Evolutionary conservation across 35 echinoderm and acorn worm genomes (phyloP).

Genomic region (Apostichopus parvimensis): DNA sequence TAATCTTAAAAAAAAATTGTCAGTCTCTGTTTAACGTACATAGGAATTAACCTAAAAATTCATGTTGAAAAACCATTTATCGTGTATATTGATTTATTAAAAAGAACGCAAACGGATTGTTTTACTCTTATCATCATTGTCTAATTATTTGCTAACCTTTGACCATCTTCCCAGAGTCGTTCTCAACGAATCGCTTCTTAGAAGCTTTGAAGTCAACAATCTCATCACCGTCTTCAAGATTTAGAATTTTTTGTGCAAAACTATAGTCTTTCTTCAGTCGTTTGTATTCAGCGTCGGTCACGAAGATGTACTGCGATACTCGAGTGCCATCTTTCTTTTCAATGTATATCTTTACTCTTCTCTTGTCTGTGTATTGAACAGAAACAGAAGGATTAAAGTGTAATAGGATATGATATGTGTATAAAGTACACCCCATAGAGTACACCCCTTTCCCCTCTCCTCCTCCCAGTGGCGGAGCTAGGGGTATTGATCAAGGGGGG

Average conservation of each 20-base stretch:
- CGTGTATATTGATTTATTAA: not conserved
- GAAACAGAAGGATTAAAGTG: too few relatives aligned
- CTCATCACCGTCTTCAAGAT: conserved; percentile 69
- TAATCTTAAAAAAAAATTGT: too few relatives aligned
- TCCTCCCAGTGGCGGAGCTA: too few relatives aligned
- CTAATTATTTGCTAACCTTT: conserved; percentile 60
- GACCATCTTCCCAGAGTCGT: conserved; percentile 66
- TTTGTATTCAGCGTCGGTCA: conserved; percentile 77
- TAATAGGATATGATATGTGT: too few relatives aligned
- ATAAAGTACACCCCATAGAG: too few relatives aligned
- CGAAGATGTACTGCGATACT: conserved; percentile 67
- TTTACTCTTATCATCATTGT: too few relatives aligned
- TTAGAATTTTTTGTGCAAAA: conserved; percentile 63
- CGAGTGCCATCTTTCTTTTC: conserved; percentile 66
- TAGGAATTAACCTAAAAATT: not conserved
- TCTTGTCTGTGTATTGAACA: conserved; percentile 40
- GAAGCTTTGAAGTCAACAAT: conserved; percentile 70
- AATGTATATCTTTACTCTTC: conserved; percentile 80
- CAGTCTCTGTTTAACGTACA: not conserved
- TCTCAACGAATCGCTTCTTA: conserved; percentile 60
- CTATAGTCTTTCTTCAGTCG: conserved; percentile 74
- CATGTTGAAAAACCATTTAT: not conserved
- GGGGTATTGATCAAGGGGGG: too few relatives aligned
- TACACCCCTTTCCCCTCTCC: too few relatives aligned
- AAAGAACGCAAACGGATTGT: not conserved